phyloP scores from a whole-genome alignment of 2,888 invertebrate genomes.

The Ochropleura plecta region DNA sequence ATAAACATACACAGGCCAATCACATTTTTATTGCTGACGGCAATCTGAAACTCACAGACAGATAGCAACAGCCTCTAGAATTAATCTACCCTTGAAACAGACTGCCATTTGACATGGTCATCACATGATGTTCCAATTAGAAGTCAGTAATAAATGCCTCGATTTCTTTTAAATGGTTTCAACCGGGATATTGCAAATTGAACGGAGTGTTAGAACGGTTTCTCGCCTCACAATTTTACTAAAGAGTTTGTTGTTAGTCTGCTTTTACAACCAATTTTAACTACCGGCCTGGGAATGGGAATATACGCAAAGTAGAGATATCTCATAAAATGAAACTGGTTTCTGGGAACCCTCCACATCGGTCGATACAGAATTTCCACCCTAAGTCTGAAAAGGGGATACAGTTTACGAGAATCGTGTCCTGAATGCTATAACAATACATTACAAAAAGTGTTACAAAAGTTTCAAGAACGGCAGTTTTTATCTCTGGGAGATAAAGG shows the following conservation, averaged over 20 bases:
- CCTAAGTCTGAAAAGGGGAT: slow-evolving; percentile 18
- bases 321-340: slow-evolving; percentile 3
- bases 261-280: slow-evolving; percentile 16
- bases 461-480: slow-evolving; percentile 68
- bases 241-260: slow-evolving; percentile 12
- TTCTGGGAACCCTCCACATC: slow-evolving; percentile 1
- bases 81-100: slow-evolving; percentile 72
- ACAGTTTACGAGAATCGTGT: slow-evolving; percentile 41
- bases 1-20: slow-evolving; percentile 1
- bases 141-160: slow-evolving; percentile 49
- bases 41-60: slow-evolving; percentile 45
- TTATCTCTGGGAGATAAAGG: slow-evolving; percentile 76
- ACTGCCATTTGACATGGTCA: slow-evolving; percentile 61
- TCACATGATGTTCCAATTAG: slow-evolving; percentile 62
- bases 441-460: slow-evolving; percentile 57
- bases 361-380: slow-evolving; percentile 41
- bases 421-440: slow-evolving; percentile 31
- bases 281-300: background rate
- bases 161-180: slow-evolving; percentile 66
- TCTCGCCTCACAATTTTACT: slow-evolving; percentile 1
- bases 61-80: slow-evolving; percentile 65
- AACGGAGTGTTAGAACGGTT: slow-evolving; percentile 21
- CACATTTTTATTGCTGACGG: slow-evolving; percentile 44
- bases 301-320: slow-evolving; percentile 2
- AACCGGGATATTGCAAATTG: slow-evolving; percentile 58